Evolutionary conservation across 30 jellyfish, hydroid and myxozoan genomes (phyloP), one percentile per base, ranked within the genome.

Genomic region (Aurelia sp.): DNA sequence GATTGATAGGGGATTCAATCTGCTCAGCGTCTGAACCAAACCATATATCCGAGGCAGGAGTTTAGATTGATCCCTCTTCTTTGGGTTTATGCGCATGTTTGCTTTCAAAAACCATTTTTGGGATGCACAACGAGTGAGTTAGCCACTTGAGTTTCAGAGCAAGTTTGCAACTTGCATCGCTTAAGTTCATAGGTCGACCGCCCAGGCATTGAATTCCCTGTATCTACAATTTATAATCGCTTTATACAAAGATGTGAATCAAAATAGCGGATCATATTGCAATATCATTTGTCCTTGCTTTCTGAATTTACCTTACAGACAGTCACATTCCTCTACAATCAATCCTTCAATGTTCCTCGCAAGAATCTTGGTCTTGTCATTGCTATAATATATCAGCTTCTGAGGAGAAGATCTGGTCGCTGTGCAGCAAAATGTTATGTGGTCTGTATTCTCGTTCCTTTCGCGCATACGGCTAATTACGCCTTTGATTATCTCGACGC

Each of bases 391-490:
- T 17, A 84, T 73, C 41, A 84, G 87, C 68, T 84, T 84, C 68
- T 84, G 93, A 55, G 93, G 35, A 11, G 85, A 68, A 17, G 86
- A 31, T 48, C 60, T 47, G 63, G 76, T 87, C 9, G 93, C 93
- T 16, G 93, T 71, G 77, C 93, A 84, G 66, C 93, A 84, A 62
- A 84, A 84, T 66, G 37, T 84, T 9, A 84, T 84, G 52, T 84
- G 87, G 33, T 62, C 82, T 9, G 82, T 73, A 11, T 72, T 84
- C 22, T 64, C 66, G 21, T 73, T 72, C 48, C 66, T 63, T 48
- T 7, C 5, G 41, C 87, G 81, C 86, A 71, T 62, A 57, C 69
- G 73, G 52, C 75, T 63, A 81, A 72, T 20, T 10, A 84, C 82
- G 50, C 86, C 60, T 55, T 84, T 84, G 23, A 84, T 59, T 31